These are phyloP conservation scores for Sciurus niger DNA, from an alignment of 2,113 vertebrate genomes.

Conservation along the genomic window DNA sequence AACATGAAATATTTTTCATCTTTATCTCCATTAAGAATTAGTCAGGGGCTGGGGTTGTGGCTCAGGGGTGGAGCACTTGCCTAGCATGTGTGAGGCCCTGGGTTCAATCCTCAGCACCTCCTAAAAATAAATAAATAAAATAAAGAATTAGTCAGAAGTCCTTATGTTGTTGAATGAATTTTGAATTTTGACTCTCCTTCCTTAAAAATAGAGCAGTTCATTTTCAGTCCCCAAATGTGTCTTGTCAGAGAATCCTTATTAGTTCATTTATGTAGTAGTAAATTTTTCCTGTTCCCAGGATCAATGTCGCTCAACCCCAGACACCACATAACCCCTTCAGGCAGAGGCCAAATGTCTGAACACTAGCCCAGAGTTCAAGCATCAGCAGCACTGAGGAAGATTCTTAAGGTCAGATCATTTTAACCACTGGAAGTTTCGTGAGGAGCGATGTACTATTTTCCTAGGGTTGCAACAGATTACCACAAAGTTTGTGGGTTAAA, in stretches of 20 bases:
- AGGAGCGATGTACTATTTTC: background rate
- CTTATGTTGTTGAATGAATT: background rate
- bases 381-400: rapidly evolving
- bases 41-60: background rate
- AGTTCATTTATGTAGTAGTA: background rate
- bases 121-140: no score
- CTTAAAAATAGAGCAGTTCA: background rate
- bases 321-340: rapidly evolving
- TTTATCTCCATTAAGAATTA: background rate
- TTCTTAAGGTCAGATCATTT: background rate
- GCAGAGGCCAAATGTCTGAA: rapidly evolving
- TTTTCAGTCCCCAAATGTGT: background rate
- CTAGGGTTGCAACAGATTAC: background rate
- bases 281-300: rapidly evolving
- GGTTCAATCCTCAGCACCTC: background rate
- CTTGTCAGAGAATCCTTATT: background rate
- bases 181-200: background rate
- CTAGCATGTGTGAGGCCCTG: no score
- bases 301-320: background rate
- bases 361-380: rapidly evolving
- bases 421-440: rapidly evolving
- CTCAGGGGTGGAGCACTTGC: background rate
- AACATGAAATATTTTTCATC: background rate
- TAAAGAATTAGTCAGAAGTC: background rate
- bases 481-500: background rate